A percentile compares a stretch with the other conserved stretches of the same genome.
Conservation (phyloP, 1,140 invertebrate species). For the Drosophila melanogaster region Release_6_plus_ISO1_MT NT_033779.5:20366001-20366500, state of each 20-base stretch:
- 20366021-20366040: slow-evolving; percentile 78
- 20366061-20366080: slow-evolving; percentile 57
- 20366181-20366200: neutral
- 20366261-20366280: neutral
- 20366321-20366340: no score
- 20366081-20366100: slow-evolving; percentile 20
- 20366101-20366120: neutral
- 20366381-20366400: neutral
- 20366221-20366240: neutral
- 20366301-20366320: no score
- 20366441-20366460: neutral
- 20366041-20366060: slow-evolving; percentile 67
- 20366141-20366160: slow-evolving; percentile 11
- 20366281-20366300: neutral
- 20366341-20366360: no score
- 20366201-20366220: neutral
- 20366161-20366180: neutral
- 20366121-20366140: slow-evolving; percentile 1
- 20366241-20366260: neutral
- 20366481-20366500: slow-evolving; percentile 5
- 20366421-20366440: slow-evolving; percentile 31
- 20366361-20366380: no score
- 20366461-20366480: slow-evolving; percentile 36
- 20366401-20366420: neutral
- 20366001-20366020: slow-evolving; percentile 53